A percentile compares a stretch with the other conserved stretches of the same genome.
These are phyloP conservation scores for Lasioglossum lativentre DNA, from an alignment of 2,888 invertebrate genomes.

Conservation along the genomic window DNA sequence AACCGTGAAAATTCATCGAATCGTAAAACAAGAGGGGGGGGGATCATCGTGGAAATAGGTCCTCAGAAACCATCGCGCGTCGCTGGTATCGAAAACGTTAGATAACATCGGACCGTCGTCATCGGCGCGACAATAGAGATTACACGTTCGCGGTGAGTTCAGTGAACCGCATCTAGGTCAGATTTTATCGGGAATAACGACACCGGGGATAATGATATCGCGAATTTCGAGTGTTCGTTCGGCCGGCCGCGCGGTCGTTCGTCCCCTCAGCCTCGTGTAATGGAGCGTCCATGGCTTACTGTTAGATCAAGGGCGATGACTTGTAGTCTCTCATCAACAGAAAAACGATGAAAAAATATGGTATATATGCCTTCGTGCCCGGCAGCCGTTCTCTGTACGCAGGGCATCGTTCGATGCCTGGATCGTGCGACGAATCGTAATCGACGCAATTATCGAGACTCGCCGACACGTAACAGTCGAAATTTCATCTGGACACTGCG, in stretches of 20 bases:
- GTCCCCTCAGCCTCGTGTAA: conserved; percentile 12
- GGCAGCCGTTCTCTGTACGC: not conserved
- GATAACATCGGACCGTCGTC: conserved; percentile 43
- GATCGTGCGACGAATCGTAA: not conserved
- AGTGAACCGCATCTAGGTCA: conserved; percentile 62
- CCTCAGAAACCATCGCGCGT: not conserved
- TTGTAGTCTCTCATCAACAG: conserved; percentile 11
- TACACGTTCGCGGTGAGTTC: conserved; percentile 47
- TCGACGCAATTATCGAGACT: conserved; percentile 1
- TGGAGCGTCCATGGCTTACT: conserved; percentile 20
- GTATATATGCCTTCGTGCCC: not conserved
- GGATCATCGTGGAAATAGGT: not conserved
- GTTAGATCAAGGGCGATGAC: conserved; percentile 47
- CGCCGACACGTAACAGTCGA: not conserved
- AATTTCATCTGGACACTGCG: not conserved
- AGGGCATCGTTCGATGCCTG: not conserved
- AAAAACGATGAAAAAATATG: conserved; percentile 10
- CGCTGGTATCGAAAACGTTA: conserved; percentile 30
- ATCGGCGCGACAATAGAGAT: conserved; percentile 58
- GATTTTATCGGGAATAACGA: conserved; percentile 62
- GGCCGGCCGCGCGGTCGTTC: not conserved
- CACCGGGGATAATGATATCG: conserved; percentile 44
- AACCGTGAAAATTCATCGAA: not conserved
- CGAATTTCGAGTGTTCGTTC: conserved; percentile 37
- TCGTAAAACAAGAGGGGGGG: not conserved